Evolutionary conservation across 1,140 invertebrate genomes (phyloP), one percentile per base, ranked within the genome.

Genomic region (Laupala kohalensis): DNA sequence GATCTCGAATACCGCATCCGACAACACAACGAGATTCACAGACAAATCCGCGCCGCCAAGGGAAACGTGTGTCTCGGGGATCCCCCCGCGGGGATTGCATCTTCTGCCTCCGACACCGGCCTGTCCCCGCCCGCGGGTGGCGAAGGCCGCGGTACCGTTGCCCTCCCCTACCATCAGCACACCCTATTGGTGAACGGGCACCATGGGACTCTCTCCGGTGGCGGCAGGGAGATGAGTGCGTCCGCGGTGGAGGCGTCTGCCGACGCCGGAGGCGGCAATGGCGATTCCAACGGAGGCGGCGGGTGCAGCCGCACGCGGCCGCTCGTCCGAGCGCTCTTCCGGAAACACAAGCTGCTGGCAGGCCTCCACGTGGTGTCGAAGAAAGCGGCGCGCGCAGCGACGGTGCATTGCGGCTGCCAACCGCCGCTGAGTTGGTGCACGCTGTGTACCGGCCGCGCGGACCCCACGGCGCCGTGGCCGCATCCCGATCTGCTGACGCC

Each of bases 1-100:
- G 95, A 97, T 81, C 80, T 97, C 75, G 94, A 97, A 78, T 96
- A 94, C 79, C 89, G 90, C 77, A 95, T 97, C 74, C 87, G 93
- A 3, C 94, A 96, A 77, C 91, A 95, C 78, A 90, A 86, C 76
- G 93, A 96, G 72, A 82, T 95, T 65, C 88, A 92, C 77, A 84
- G 85, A 71, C 87, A 90, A 76, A 83, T 91, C 65, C 81, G 83
- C 63, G 75, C 81, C n/a, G 78, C 79, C 15, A 89, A 89, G 75
- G 87, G 87, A 13, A 72, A 81, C n/a, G 83, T 86, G 0, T 77
- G 81, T 29, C 75, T 86, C 27, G 81, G 81, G 62, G 79, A 78
- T 72, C 69, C n/a, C n/a, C n/a, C n/a, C n/a, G n/a, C n/a, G n/a
- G n/a, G 26, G 24, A 74, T 68, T 19, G 74, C 65, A 19, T 23